Base-by-base conservation (phyloP, 2,797 vertebrate genomes). In the Microctenopoma stevenorrisi region DNA sequence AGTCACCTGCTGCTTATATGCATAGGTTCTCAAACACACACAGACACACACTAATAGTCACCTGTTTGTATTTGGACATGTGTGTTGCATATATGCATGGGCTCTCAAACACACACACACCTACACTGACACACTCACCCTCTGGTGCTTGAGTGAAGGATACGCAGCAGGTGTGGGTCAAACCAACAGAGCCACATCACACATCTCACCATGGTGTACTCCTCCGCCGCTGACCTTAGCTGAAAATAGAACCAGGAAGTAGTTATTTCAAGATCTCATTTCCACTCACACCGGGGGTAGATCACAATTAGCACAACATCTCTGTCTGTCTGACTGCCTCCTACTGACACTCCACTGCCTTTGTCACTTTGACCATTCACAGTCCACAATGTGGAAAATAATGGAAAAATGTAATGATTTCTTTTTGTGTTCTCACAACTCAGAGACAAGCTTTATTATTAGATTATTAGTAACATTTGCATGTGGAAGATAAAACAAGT, bases 231-330 rank as follows among this genome's bases (percentile, higher is more conserved):
- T 91, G 90, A 93, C 89, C 89, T 89, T 70, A 81, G 84, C 88
- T 91, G 78, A 88, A 91, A 93, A 91, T 93, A 93, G 91, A 89
- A 88, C 87, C 88, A 90, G 89, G 91, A 91, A 89, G 83, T 90
- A 22, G 82, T 87, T 91, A 93, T 91, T 92, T 89, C 70, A 65
- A 83, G 86, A 90, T 66, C 81, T 91, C 79, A 92, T 92, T 92
- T 92, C 89, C 90, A 91, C 83, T 78, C 87, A 68, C 91, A 86
- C 75, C 82, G 57, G 89, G 90, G 74, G 84, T 68, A 71, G 64
- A 78, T 73, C 84, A 90, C 86, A 91, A 93, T 91, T 91, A 92
- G 85, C 75, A 71, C 88, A 81, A 85, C 75, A 82, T 68, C 44
- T 71, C 85, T 52, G 68, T 74, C 69, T 74, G 53, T 79, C 66